Evolutionary conservation across 1,140 invertebrate species (phyloP).

Genomic region (Laupala kohalensis): DNA sequence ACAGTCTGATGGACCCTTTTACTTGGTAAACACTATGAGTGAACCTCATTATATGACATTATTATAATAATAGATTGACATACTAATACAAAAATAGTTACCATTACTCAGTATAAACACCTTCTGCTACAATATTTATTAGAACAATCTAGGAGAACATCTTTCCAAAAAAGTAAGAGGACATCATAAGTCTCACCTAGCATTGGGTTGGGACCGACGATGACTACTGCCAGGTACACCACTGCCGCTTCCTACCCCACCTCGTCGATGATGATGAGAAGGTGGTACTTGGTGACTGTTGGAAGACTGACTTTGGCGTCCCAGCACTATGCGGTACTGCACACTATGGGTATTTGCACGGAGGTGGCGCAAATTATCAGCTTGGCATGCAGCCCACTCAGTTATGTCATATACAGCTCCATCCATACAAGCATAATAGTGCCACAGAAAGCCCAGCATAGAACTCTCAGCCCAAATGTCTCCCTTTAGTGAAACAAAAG

Average conservation of each 20-base stretch:
- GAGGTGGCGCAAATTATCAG: conserved; percentile 61
- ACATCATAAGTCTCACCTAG: too few relatives aligned
- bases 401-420: conserved; percentile 87
- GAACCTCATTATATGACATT: too few relatives aligned
- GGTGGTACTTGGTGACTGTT: not conserved
- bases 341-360: conserved; percentile 79
- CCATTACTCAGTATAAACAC: too few relatives aligned
- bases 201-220: not conserved
- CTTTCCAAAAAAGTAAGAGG: too few relatives aligned
- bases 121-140: too few relatives aligned
- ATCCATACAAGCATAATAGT: conserved; percentile 95
- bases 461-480: conserved; percentile 91
- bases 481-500: conserved; percentile 41
- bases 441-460: conserved; percentile 75
- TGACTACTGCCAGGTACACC: not conserved
- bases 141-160: too few relatives aligned
- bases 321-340: conserved; percentile 81
- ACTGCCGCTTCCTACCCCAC: not conserved
- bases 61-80: too few relatives aligned
- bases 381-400: conserved; percentile 89
- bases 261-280: not conserved
- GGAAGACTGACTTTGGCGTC: conserved; percentile 24
- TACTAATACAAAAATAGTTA: too few relatives aligned
- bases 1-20: too few relatives aligned
- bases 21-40: too few relatives aligned